A percentile compares a stretch with the other conserved stretches of the same genome.
Evolutionary conservation across 2,888 invertebrate genomes (phyloP).

Genomic region (Malacosoma neustria): DNA sequence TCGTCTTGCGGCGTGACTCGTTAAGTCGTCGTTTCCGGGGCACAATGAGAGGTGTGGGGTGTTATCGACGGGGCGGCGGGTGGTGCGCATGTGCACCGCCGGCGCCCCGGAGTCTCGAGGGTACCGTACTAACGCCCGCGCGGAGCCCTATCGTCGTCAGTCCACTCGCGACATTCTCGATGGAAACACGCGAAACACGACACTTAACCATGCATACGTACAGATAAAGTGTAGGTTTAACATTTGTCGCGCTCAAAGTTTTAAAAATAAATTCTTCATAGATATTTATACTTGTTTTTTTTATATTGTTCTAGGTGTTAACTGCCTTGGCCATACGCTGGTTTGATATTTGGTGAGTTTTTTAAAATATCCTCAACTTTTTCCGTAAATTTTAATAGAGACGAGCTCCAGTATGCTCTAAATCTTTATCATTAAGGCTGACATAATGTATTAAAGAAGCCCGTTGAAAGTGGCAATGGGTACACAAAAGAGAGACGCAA

Average conservation of each 20-base stretch:
- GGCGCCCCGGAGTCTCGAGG: slow-evolving; percentile 68
- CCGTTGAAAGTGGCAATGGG: slow-evolving; percentile 12
- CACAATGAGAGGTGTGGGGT: slow-evolving; percentile 58
- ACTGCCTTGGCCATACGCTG: slow-evolving; percentile 28
- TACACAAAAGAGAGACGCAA: slow-evolving; percentile 17
- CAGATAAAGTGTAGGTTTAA: slow-evolving; percentile 33
- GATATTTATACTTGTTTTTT: background rate
- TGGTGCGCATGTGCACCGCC: slow-evolving; percentile 59
- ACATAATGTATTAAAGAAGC: slow-evolving; percentile 1
- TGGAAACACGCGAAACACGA: slow-evolving; percentile 30
- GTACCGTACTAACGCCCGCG: slow-evolving; percentile 53
- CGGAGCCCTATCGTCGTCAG: slow-evolving; percentile 48
- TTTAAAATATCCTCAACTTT: background rate
- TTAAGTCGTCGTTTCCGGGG: slow-evolving; percentile 66
- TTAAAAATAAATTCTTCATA: background rate
- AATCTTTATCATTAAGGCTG: no score
- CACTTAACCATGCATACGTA: slow-evolving; percentile 28
- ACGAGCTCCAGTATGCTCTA: no score
- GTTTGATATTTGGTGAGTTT: slow-evolving; percentile 40
- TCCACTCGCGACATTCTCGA: slow-evolving; percentile 41
- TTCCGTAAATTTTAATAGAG: no score
- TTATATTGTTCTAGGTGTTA: slow-evolving; percentile 51
- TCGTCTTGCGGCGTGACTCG: slow-evolving; percentile 60
- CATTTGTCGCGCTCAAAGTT: slow-evolving; percentile 2
- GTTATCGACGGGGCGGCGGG: slow-evolving; percentile 57